phyloP scores from a whole-genome alignment of 2,888 invertebrate genomes.

The Boloria euphrosyne region DNA sequence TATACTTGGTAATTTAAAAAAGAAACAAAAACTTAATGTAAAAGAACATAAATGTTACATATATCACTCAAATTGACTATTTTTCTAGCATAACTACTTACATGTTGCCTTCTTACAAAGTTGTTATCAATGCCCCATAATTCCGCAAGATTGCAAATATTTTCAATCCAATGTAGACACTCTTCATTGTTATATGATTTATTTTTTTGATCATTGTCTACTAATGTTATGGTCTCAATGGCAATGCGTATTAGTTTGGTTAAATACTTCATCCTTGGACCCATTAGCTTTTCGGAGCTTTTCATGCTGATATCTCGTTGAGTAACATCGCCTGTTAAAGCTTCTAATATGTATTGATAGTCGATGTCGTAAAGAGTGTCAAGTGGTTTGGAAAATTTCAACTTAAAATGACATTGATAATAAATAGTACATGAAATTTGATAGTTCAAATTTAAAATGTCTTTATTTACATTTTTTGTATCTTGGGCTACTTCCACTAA shows the following conservation, averaged over 20 bases:
- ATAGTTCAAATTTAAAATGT: slow-evolving; percentile 89
- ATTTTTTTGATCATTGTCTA: slow-evolving; percentile 76
- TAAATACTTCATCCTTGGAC: slow-evolving; percentile 87
- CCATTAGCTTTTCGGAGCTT: slow-evolving; percentile 86
- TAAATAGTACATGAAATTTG: slow-evolving; percentile 89
- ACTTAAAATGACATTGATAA: slow-evolving; percentile 89
- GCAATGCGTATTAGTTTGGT: slow-evolving; percentile 88
- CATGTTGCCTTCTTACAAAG: slow-evolving; percentile 89
- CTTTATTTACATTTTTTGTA: slow-evolving; percentile 88
- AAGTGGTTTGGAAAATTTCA: slow-evolving; percentile 88
- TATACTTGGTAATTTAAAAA: slow-evolving; percentile 21
- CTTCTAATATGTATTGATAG: slow-evolving; percentile 82
- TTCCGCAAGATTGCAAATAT: slow-evolving; percentile 86
- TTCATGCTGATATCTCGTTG: slow-evolving; percentile 83
- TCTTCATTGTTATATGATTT: slow-evolving; percentile 67
- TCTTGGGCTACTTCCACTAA: slow-evolving; percentile 90
- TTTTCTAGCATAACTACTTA: slow-evolving; percentile 58
- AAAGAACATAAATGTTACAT: background rate
- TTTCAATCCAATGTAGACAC: slow-evolving; percentile 86
- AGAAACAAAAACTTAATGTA: background rate
- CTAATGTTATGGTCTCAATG: slow-evolving; percentile 86
- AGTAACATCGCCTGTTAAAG: slow-evolving; percentile 63
- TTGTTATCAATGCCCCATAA: slow-evolving; percentile 90
- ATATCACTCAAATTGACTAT: background rate
- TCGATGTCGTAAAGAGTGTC: slow-evolving; percentile 90